Evolutionary conservation across 35 echinoderm and acorn worm species (phyloP).

Genomic region (Eucidaris tribuloides): DNA sequence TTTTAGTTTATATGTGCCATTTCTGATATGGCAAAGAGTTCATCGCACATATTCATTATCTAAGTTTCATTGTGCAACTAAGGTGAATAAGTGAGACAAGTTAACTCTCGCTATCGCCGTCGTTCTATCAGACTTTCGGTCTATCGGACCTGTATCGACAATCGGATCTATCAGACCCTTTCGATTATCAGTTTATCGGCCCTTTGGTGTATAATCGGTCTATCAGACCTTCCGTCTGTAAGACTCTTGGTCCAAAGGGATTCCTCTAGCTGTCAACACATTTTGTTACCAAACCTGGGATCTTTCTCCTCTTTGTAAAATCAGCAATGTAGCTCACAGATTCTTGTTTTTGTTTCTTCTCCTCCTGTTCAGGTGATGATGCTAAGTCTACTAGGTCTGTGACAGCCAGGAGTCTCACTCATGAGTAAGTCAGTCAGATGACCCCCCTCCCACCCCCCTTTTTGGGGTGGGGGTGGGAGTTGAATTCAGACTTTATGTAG

Average conservation of each 20-base stretch:
- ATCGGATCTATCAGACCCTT: too few relatives aligned
- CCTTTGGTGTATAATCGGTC: not conserved
- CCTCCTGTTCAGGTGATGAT: not conserved
- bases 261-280: not conserved
- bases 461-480: not conserved
- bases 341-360: not conserved
- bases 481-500: not conserved
- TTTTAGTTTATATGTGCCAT: too few relatives aligned
- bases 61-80: too few relatives aligned
- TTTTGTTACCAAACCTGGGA: too few relatives aligned
- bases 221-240: not conserved
- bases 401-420: not conserved
- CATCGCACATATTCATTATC: too few relatives aligned
- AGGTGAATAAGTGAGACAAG: too few relatives aligned
- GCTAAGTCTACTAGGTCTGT: not conserved
- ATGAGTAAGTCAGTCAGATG: constrained; percentile 1
- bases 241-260: not conserved
- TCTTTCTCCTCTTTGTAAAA: not conserved
- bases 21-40: too few relatives aligned
- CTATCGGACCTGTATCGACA: too few relatives aligned
- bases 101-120: too few relatives aligned
- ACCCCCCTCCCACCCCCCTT: not conserved
- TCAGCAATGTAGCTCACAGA: not conserved
- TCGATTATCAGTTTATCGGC: not conserved
- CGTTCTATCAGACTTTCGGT: too few relatives aligned